Base-by-base conservation (phyloP, 2,888 invertebrate genomes). In the Phorcus lineatus region DNA sequence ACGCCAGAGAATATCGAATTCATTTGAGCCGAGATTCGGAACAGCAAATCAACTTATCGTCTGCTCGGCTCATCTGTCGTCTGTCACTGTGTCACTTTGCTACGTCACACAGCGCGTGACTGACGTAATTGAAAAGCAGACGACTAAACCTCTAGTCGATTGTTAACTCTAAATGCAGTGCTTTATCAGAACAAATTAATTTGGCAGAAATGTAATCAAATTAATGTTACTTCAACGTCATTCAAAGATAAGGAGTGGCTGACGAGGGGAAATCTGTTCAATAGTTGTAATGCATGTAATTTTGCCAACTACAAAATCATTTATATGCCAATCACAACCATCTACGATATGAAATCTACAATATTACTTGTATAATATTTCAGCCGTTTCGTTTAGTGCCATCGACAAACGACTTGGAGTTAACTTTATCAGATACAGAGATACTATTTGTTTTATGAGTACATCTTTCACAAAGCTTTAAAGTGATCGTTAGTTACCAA, bases 131-230 rank as follows among this genome's bases (percentile, higher is more conserved):
- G 62, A 28, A 62, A 24, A 62, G 62, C 62, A 62, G 28, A 62
- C 62, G 24, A 62, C 62, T 62, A 24, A 24, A 28, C 24, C 62
- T 62, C 62, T 28, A 24, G 62, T 28, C 62, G 62, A 62, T 28
- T 17, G 62, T 11, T 28, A 62, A 28, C 62, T 62, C 24, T 62
- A 62, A 62, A 62, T 62, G 24, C 62, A 62, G 4, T 13, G 28
- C 22, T 62, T 2, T 13, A 16, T 28, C 62, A 28, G 62, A 62
- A 62, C 62, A 62, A 62, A 62, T 62, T 62, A 62, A 62, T 62
- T 62, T 62, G 24, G 62, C 62, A 62, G 62, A 62, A 62, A 62
- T 62, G 62, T 62, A 62, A 62, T 62, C 62, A 62, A 62, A 62
- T 62, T 62, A 62, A n/a, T 62, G 62, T 62, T 62, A 24, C 24